These are phyloP conservation scores for Condylostylus longicornis DNA, from an alignment of 1,140 invertebrate species.

Conservation along the genomic window DNA sequence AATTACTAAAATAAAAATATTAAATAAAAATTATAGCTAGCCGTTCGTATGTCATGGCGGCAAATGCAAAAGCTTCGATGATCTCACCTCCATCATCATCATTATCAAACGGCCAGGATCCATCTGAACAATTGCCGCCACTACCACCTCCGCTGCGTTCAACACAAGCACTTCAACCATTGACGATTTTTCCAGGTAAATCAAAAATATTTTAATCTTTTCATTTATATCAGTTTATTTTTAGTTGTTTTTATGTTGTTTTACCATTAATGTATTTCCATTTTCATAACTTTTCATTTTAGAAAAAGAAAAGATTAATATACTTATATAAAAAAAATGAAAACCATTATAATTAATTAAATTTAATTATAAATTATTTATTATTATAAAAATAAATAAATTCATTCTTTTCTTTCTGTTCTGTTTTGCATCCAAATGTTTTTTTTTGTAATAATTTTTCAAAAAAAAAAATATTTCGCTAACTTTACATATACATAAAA, in stretches of 20 bases:
- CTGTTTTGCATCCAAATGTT: too few species aligned
- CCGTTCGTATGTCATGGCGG: constrained; percentile 32
- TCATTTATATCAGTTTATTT: not conserved
- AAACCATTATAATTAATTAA: too few species aligned
- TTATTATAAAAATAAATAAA: too few species aligned
- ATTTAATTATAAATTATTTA: too few species aligned
- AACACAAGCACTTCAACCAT: constrained; percentile 32
- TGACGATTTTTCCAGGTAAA: constrained; percentile 33
- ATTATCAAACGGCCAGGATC: constrained; percentile 33
- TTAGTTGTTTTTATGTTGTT: not conserved
- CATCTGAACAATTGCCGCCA: constrained; percentile 32
- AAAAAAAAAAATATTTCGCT: too few species aligned
- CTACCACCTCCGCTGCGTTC: constrained; percentile 33
- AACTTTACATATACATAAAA: too few species aligned
- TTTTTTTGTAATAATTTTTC: too few species aligned
- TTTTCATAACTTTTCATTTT: too few species aligned
- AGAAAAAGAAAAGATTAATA: too few species aligned
- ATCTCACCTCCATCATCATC: constrained; percentile 33
- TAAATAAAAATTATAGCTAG: constrained; percentile 27
- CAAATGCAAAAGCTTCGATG: constrained; percentile 32
- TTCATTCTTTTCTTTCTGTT: too few species aligned
- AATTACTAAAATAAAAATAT: too few species aligned
- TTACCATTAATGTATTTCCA: not conserved
- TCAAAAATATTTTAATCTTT: not conserved
- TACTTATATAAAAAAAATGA: too few species aligned